Evolutionary conservation across 2,888 invertebrate genomes (phyloP).

Genomic region (Stratiomys singularior): DNA sequence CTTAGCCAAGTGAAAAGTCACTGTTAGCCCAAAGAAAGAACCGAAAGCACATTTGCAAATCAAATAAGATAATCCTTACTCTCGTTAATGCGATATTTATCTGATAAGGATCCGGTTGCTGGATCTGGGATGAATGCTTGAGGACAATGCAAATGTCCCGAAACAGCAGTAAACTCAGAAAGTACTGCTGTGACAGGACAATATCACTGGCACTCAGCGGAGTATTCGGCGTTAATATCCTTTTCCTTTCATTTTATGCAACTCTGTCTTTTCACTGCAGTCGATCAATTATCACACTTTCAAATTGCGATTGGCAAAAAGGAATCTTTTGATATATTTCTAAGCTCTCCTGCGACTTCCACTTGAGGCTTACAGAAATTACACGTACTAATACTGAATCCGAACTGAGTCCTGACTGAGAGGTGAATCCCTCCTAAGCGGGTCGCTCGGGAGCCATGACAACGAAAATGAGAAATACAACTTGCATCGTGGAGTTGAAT

Average conservation of each 20-base stretch:
- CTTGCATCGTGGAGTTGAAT: constrained; percentile 20
- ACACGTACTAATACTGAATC: constrained; percentile 65
- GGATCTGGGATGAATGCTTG: constrained; percentile 30
- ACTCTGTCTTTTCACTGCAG: not conserved
- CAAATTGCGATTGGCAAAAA: not conserved
- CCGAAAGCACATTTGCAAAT: not conserved
- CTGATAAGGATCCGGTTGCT: not conserved
- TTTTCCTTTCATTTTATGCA: not conserved
- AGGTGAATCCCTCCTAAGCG: constrained; percentile 58
- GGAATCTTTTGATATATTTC: not conserved
- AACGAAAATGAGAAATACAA: constrained; percentile 55
- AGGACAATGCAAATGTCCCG: constrained; percentile 79
- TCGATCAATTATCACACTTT: not conserved
- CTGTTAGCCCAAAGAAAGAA: not conserved
- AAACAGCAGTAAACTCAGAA: constrained; percentile 85
- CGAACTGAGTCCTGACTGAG: constrained; percentile 63
- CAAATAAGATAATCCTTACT: not conserved
- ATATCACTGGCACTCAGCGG: constrained; percentile 82
- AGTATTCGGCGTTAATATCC: constrained; percentile 4
- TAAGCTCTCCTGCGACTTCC: constrained; percentile 37
- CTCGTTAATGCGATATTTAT: not conserved
- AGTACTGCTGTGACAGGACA: constrained; percentile 99
- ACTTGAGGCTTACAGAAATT: constrained; percentile 47
- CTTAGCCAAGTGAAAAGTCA: constrained; percentile 7
- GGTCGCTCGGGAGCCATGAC: constrained; percentile 65